Evolutionary conservation across 2,113 vertebrate species (phyloP), one percentile per base, ranked within the genome.

Genomic region (Rhineura floridana): DNA sequence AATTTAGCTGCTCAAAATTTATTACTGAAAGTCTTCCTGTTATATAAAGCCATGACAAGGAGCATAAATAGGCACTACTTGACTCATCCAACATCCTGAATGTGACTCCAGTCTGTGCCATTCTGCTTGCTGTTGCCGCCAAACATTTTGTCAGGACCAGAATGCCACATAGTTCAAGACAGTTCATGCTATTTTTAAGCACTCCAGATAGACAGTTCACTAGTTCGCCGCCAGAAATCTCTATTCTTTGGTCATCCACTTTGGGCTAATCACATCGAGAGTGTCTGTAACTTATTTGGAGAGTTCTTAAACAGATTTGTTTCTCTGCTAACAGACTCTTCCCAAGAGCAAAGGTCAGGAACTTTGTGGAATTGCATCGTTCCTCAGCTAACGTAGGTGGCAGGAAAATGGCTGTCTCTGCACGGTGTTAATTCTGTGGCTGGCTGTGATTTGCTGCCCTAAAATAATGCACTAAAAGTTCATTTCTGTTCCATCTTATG

Each of bases 401-500:
- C 39, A 11, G 67, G 84, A 90, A 95, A 95, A 93, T 91, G 92
- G 10, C 62, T 93, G 92, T 72, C 70, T 81, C 2, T 63, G 10
- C 79, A 72, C 36, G n/a, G 67, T 90, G 59, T 30, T 93, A 85
- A 92, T 95, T 93, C 67, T 83, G 46, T 0, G 0, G 72, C 17
- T 91, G 70, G 2, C 81, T 92, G 12, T 88, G 85, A 95, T 94
- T 91, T 94, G 23, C 73, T 95, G 59, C 81, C 88, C 81, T 95
- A 95, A 88, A 93, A 95, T 76, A 94, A 91, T 73, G 91, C 85
- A 90, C 87, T 94, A 91, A 94, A 96, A 93, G 46, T 94, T 95
- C 81, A 91, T 92, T 96, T 93, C 72, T 92, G 81, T 83, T 63
- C 77, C 44, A 83, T 94, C 91, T 95, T 95, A 95, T 94, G 83